Evolutionary conservation across 2,113 vertebrate species (phyloP).

Genomic region (Turnix velox): DNA sequence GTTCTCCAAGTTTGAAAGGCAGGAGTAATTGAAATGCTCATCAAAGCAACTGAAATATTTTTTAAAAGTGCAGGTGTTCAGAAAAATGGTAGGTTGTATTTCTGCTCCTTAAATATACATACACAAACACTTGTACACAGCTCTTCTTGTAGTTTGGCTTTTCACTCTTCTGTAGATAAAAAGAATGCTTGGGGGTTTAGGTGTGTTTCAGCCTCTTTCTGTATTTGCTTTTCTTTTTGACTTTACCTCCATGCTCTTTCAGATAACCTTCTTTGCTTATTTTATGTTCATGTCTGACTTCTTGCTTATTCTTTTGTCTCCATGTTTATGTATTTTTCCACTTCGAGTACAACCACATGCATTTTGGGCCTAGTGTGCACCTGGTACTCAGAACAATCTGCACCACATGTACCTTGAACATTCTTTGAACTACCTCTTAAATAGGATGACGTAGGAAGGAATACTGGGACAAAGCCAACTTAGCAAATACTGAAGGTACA

Average conservation of each 20-base stretch:
- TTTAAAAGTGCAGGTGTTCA: not conserved
- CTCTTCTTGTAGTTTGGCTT: not conserved
- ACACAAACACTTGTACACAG: not conserved
- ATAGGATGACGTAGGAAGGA: not conserved
- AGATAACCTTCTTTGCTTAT: not conserved
- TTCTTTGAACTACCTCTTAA: not conserved
- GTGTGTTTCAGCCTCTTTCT: not conserved
- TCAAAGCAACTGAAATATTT: not conserved
- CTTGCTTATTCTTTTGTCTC: not conserved
- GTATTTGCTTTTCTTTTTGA: not conserved
- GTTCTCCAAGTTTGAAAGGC: not conserved
- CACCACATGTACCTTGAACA: not conserved
- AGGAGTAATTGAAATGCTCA: not conserved
- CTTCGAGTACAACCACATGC: not conserved
- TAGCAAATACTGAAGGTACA: not conserved
- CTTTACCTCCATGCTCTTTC: not conserved
- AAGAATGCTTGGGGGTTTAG: not conserved
- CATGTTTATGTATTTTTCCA: not conserved
- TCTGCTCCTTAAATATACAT: not conserved
- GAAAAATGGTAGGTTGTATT: not conserved
- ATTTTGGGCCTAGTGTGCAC: not conserved
- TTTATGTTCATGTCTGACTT: not conserved
- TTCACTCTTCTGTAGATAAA: not conserved
- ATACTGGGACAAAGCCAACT: not conserved
- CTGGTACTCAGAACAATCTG: not conserved